Base-by-base conservation (phyloP, 2,888 invertebrate genomes). In the Lithosia quadra region DNA sequence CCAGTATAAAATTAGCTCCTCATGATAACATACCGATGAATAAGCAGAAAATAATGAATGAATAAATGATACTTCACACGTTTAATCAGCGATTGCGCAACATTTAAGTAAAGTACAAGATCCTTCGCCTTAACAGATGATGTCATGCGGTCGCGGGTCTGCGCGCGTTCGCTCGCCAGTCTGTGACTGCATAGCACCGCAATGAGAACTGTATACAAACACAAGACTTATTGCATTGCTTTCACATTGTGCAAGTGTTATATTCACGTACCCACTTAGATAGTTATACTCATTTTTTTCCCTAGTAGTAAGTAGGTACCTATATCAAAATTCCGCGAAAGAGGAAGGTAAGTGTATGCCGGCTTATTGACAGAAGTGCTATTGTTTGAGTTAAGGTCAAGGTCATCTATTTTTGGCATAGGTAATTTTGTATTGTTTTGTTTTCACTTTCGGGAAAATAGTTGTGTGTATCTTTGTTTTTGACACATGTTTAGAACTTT, bases 281-380 rank as follows among this genome's bases (percentile, higher is more conserved):
- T 75, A 67, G 72, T 55, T 73, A 71, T 21, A 33, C 61, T 67
- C 61, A 67, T 71, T 68, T 63, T 70, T 64, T 67, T 63, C n/a
- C n/a, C 64, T 72, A 62, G 76, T 76, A 69, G 75, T 81, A 82
- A 77, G 79, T 85, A 85, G 78, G 80, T 84, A 86, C 88, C 87
- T 83, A 81, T 81, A 64, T 79, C 83, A 94, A 88, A 87, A 94
- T 94, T 93, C 94, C 95, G 84, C 93, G 94, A 13, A 95, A 94
- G 87, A 91, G 93, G 91, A 95, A 95, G 94, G 94, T 95, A 82
- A 93, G 94, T 91, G 73, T 18, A 56, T 60, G 57, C 66, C 67
- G 70, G 63, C 55, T 63, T n/a, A n/a, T n/a, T 43, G 34, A 34
- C 63, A 68, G 13, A 34, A 34, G 15, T 63, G 63, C 53, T 65